Evolutionary conservation across 2,888 invertebrate species (phyloP).

Genomic region (Napeogenes inachia): DNA sequence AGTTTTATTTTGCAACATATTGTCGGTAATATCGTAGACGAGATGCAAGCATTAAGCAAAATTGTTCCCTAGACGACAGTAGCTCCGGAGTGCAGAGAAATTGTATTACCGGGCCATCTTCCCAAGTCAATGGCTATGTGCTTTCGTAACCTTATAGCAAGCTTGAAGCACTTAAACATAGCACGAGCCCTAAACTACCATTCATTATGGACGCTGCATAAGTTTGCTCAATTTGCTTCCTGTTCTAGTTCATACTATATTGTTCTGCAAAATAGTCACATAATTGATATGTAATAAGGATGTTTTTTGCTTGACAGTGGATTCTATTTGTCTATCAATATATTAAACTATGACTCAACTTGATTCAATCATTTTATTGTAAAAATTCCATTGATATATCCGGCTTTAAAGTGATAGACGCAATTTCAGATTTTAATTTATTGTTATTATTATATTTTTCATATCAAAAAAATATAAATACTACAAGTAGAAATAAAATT

Average conservation of each 20-base stretch:
- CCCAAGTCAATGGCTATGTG: conserved; percentile 55
- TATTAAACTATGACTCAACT: not conserved
- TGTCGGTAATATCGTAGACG: conserved; percentile 17
- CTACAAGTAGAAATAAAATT: no score
- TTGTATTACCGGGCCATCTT: conserved; percentile 66
- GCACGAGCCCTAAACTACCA: conserved; percentile 35
- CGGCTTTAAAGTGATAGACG: no score
- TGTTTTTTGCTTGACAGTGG: not conserved
- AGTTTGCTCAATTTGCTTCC: conserved; percentile 5
- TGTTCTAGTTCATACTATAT: not conserved
- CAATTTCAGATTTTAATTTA: no score
- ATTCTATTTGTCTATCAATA: not conserved
- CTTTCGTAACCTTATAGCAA: conserved; percentile 56
- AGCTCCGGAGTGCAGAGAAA: conserved; percentile 57
- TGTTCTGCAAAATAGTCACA: not conserved
- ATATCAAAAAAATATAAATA: no score
- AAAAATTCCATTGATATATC: no score
- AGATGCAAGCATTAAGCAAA: conserved; percentile 56
- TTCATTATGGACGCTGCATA: conserved; percentile 8
- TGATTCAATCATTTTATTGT: no score
- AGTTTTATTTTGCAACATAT: conserved; percentile 16
- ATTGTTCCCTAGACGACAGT: conserved; percentile 71
- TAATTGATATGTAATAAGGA: not conserved
- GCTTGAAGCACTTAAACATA: conserved; percentile 50
- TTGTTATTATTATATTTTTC: no score